Base-by-base conservation (phyloP, 2,797 vertebrate genomes). In the Antrozous pallidus region DNA sequence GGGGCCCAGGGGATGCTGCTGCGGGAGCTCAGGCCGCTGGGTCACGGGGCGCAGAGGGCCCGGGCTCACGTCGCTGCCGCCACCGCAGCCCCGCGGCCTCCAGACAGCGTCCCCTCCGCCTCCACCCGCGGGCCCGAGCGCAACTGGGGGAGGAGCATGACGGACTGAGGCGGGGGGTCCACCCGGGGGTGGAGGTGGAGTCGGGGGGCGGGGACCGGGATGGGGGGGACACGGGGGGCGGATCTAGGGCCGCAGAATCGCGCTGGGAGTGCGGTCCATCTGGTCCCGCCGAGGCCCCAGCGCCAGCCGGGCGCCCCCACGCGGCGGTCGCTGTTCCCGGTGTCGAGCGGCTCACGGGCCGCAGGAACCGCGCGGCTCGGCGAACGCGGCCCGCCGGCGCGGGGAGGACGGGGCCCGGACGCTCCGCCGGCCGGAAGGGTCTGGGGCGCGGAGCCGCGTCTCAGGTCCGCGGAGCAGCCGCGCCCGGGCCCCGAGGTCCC, bases 41-140 rank as follows among this genome's bases (percentile, higher is more conserved):
- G 24, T 36, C 45, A 38, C 24, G 6, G 33, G n/a, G 38, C 47
- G 38, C 47, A n/a, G 24, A 79, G 10, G 71, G 8, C 31, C 26
- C 33, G 7, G 65, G 42, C 24, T 13, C 17, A 2, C 40, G 36
- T 63, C 49, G 6, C 77, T 20, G 83, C 67, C 22, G 42, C 49
- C 12, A 31, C 70, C 54, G 5, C 51, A 47, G 14, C 54, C n/a
- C 14, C 6, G 26, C 38, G 1, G 82, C 82, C 38, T 51, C 31
- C 16, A 0, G 33, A 56, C 1, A 0, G 11, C 20, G 11, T 12
- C 42, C 10, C 33, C 40, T 5, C 2, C 24, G n/a, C 12, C 33
- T 18, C 74, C 69, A 11, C 1, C 36, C 8, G 14, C 65, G 69
- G 38, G 28, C 4, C 40, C 12, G 24, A 1, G 54, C 45, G 20